Percentiles rank a stretch among this genome's conserved stretches.
These are phyloP conservation scores for Loris lydekkerianus DNA, from an alignment of 2,797 vertebrate species.

Conservation along the genomic window DNA sequence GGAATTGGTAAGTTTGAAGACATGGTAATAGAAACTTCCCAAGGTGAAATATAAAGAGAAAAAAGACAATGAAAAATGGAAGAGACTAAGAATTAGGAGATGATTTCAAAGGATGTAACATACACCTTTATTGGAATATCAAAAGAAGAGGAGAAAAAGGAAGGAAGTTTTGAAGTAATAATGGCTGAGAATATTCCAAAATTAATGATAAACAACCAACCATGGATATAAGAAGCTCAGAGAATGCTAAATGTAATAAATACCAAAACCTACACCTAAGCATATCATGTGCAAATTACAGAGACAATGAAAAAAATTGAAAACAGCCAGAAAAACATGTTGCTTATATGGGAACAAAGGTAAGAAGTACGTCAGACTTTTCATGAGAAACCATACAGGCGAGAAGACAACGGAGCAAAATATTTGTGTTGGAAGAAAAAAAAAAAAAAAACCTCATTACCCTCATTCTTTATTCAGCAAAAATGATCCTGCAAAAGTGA, in stretches of 20 bases:
- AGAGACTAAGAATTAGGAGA: slow-evolving; percentile 21
- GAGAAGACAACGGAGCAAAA: slow-evolving; percentile 52
- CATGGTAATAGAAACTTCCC: not conserved
- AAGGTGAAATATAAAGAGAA: slow-evolving; percentile 46
- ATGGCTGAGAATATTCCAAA: slow-evolving; percentile 52
- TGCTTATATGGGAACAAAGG: slow-evolving; percentile 17
- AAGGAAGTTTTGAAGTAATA: slow-evolving; percentile 33
- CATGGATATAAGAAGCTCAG: slow-evolving; percentile 8
- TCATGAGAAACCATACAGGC: not conserved
- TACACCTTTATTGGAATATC: not conserved
- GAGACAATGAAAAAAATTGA: slow-evolving; percentile 25
- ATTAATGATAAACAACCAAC: not conserved
- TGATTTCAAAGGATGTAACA: not conserved
- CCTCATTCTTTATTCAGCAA: slow-evolving; percentile 33
- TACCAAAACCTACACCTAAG: not conserved
- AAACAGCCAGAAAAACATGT: not conserved
- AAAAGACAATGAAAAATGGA: not conserved
- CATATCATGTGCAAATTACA: slow-evolving; percentile 41
- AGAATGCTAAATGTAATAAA: slow-evolving; percentile 45
- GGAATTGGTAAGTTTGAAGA: slow-evolving; percentile 25
- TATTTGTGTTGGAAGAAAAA: slow-evolving; percentile 12
- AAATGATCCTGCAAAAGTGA: slow-evolving; percentile 31
- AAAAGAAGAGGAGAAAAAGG: slow-evolving; percentile 39
- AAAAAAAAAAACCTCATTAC: not conserved
- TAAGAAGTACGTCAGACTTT: slow-evolving; percentile 57